Evolutionary conservation across 1,140 invertebrate genomes (phyloP), one percentile per base, ranked within the genome.

Genomic region (Gryllus bimaculatus): DNA sequence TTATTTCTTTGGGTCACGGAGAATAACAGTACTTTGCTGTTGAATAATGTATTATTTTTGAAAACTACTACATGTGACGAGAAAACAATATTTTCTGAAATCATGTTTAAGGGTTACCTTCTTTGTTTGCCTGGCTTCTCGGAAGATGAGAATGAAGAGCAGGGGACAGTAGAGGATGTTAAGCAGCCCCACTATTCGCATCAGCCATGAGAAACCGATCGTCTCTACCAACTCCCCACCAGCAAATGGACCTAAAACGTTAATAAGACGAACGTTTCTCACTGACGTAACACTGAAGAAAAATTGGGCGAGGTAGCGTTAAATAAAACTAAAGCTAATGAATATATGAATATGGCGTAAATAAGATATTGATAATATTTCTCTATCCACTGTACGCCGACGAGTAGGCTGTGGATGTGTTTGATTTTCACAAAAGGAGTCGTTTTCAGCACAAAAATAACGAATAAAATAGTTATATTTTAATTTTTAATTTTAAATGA

Each of bases 161-260:
- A 93, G 82, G 0, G 92, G 91, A 81, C 91, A 91, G 83, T 92
- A 93, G 13, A 90, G 81, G 21, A 94, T 83, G 84, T 93, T 94
- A 3, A 91, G 81, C 18, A 92, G 83, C 18, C 93, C 93, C 7
- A 94, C 85, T 39, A 88, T 83, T 80, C 92, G 85, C 87, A 94
- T 92, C 0, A 94, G 85, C 90, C 91, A 92, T 47, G 90, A 88
- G 83, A 94, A 94, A 78, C 93, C 93, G 78, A 94, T 87, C n/a
- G 85, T 82, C 81, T 89, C 86, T 0, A 92, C 91, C 81, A 93
- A 83, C 83, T 92, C 89, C 8, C 93, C 90, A 47, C 92, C 93
- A 74, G 91, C 83, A 73, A 94, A 87, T 8, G 93, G 93, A 80
- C 92, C 93, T 93, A 82, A 39, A 39, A 39, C 26, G 26, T 39